Evolutionary conservation across 2,888 invertebrate species (phyloP), one percentile per base, ranked within the genome.

Genomic region (Axea sp.): DNA sequence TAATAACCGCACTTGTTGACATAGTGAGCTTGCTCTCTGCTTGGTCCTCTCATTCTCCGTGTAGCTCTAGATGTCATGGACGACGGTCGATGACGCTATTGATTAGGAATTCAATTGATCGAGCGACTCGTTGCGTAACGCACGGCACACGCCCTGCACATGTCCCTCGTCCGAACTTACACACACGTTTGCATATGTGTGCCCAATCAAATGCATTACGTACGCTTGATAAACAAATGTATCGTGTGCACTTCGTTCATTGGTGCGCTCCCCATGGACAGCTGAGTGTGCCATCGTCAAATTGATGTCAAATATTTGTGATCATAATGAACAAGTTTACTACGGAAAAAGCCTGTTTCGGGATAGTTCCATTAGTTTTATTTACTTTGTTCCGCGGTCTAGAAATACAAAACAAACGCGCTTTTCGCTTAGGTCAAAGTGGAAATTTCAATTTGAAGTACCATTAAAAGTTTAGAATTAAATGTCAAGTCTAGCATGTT

Each of bases 1-100:
- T 49, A 72, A 55, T 65, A 59, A 65, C 81, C 84, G 80, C 77
- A 81, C 83, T 80, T 84, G 81, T 84, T 87, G 83, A 85, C 81
- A 78, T 77, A 81, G 80, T 71, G 78, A 81, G 74, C 74, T 82
- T 75, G 78, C 81, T 80, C 81, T 81, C 76, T 77, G 82, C 80
- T 81, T 82, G 73, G 73, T 80, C 77, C 77, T 74, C 53, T 60
- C 73, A 77, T 74, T 55, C 53, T 37, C n/a, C 49, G 31, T 30
- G 7, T 47, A 41, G 33, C n/a, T n/a, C n/a, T 39, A 26, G 9
- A 43, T 55, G 55, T 74, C 67, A 12, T 35, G 51, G 74, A 37
- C 4, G 17, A 37, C 5, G 19, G 19, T 19, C 37, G 15, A 59
- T 31, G 11, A 26, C 22, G 26, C 19, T 12, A 49, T 68, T 31